Evolutionary conservation across 2,888 invertebrate genomes (phyloP).

Genomic region (Trachelus stipa): DNA sequence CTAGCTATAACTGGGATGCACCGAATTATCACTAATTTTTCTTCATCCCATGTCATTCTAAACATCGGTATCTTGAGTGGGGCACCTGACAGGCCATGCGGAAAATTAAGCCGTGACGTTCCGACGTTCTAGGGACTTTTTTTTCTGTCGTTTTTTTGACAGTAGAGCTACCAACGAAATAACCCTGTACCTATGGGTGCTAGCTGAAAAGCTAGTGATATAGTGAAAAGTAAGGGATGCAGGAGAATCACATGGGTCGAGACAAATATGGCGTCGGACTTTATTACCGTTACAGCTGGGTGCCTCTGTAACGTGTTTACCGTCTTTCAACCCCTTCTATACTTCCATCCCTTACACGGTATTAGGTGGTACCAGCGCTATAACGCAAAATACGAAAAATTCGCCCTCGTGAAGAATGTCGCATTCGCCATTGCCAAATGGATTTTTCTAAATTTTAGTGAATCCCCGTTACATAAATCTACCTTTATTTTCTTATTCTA

Average conservation of each 20-base stretch:
- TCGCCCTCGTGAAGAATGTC: neutral
- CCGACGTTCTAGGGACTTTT: neutral
- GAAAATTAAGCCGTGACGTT: neutral
- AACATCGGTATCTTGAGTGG: neutral
- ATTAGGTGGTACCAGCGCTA: constrained; percentile 1
- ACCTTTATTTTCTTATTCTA: neutral
- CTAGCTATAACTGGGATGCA: neutral
- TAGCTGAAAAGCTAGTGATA: neutral
- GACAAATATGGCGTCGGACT: constrained; percentile 41
- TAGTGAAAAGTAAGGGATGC: constrained; percentile 24
- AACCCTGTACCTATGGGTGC: neutral
- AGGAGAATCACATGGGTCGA: constrained; percentile 33
- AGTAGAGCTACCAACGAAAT: neutral
- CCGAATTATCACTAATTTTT: neutral
- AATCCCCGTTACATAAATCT: neutral
- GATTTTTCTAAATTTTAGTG: neutral
- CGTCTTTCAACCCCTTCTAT: constrained; percentile 13
- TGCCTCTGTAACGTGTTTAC: constrained; percentile 30
- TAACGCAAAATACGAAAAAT: constrained; percentile 34
- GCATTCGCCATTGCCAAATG: neutral
- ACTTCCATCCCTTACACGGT: neutral
- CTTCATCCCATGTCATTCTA: neutral
- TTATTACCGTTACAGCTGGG: constrained; percentile 38
- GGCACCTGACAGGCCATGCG: neutral
- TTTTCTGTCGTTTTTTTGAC: neutral